These are phyloP conservation scores for Pseudachorutes palmiensis DNA, from an alignment of 1,140 invertebrate species.

Conservation along the genomic window DNA sequence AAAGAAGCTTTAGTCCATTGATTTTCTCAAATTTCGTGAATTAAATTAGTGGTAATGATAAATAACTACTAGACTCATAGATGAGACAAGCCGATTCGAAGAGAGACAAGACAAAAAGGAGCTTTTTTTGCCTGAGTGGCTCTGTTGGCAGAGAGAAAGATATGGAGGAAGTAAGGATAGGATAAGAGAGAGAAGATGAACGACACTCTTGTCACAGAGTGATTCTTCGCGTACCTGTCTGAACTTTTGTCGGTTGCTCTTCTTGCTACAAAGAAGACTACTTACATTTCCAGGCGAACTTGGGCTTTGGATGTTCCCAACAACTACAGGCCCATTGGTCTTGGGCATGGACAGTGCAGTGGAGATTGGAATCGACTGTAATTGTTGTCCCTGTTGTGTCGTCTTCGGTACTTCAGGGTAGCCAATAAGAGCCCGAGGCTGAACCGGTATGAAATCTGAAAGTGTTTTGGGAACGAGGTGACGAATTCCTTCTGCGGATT, in stretches of 20 bases:
- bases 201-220: not conserved
- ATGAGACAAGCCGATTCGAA: not conserved
- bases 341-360: not conserved
- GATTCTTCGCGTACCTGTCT: slow-evolving; percentile 30
- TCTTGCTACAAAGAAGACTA: slow-evolving; percentile 7
- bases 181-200: not conserved
- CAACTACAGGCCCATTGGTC: not conserved
- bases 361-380: not conserved
- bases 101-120: not conserved
- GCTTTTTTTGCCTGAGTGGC: not conserved
- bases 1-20: no score
- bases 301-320: not conserved
- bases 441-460: slow-evolving; percentile 1
- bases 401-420: not conserved
- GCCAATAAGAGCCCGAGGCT: not conserved
- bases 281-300: slow-evolving; percentile 5
- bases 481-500: not conserved
- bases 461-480: not conserved
- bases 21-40: no score
- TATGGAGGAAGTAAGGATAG: no score
- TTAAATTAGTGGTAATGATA: not conserved
- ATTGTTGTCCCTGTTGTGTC: not conserved
- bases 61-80: slow-evolving; percentile 1
- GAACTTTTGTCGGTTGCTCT: slow-evolving; percentile 22
- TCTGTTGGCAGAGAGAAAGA: slow-evolving; percentile 4